These are phyloP conservation scores for Hypothenemus hampei DNA, from an alignment of 1,140 invertebrate genomes.

Conservation along the genomic window DNA sequence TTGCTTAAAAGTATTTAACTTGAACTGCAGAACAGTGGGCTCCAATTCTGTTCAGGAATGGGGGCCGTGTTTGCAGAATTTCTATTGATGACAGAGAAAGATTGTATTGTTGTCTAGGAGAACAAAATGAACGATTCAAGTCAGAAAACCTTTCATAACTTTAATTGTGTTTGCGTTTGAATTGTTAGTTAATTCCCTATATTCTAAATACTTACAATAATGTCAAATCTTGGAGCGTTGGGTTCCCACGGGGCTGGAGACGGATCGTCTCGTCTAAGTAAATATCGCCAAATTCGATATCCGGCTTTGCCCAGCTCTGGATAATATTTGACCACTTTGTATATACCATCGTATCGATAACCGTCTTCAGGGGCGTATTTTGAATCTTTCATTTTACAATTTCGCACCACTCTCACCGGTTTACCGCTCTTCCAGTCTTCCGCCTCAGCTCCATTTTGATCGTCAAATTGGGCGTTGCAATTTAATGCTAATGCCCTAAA, in stretches of 20 bases:
- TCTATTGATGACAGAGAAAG: too few relatives aligned
- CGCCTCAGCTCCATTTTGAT: slow-evolving; percentile 63
- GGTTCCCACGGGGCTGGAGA: slow-evolving; percentile 78
- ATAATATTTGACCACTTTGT: slow-evolving; percentile 82
- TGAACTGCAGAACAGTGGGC: too few relatives aligned
- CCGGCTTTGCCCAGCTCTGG: slow-evolving; percentile 74
- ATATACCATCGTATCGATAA: slow-evolving; percentile 69
- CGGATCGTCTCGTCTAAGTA: slow-evolving; percentile 74
- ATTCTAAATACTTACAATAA: slow-evolving; percentile 47
- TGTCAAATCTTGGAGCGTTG: slow-evolving; percentile 58
- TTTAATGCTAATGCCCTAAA: slow-evolving; percentile 71
- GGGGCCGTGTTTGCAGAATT: too few relatives aligned
- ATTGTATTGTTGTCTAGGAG: too few relatives aligned
- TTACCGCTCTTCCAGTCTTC: slow-evolving; percentile 69
- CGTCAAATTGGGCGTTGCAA: slow-evolving; percentile 64
- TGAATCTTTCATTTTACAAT: slow-evolving; percentile 73
- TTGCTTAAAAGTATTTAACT: too few relatives aligned
- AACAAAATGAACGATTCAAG: too few relatives aligned
- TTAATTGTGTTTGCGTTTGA: not conserved
- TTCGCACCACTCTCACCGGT: slow-evolving; percentile 76
- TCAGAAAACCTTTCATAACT: too few relatives aligned
- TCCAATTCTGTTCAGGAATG: too few relatives aligned
- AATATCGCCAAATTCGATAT: slow-evolving; percentile 76
- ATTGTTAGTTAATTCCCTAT: not conserved
- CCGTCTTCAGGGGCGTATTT: slow-evolving; percentile 76